Percentiles rank a stretch among this genome's conserved stretches.
Evolutionary conservation across 2,113 vertebrate genomes (phyloP).

Genomic region (Garra rufa): DNA sequence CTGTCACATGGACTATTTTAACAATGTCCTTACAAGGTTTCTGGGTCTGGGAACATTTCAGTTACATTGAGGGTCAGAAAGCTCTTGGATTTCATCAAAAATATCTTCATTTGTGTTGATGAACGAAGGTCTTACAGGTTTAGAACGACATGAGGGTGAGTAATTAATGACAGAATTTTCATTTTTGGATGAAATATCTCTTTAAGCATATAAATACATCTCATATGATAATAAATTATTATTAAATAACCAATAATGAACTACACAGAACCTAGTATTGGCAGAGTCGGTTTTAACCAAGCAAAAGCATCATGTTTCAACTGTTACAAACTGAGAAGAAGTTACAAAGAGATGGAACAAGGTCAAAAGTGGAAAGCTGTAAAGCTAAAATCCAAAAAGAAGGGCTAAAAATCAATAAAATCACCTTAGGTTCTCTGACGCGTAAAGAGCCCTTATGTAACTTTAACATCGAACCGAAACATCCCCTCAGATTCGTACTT

Average conservation of each 20-base stretch:
- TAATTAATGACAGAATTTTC: no score
- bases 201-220: neutral
- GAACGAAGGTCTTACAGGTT: no score
- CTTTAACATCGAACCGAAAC: constrained; percentile 20
- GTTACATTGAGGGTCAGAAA: no score
- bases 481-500: neutral
- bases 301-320: neutral
- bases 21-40: no score
- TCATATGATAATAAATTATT: neutral
- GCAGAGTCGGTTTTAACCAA: neutral
- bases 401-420: neutral
- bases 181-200: no score
- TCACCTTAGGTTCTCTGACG: neutral
- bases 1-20: no score
- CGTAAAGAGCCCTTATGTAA: constrained; percentile 26
- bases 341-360: neutral
- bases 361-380: neutral
- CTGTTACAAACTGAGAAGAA: neutral
- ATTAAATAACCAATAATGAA: no score
- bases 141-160: no score
- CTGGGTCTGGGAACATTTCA: no score
- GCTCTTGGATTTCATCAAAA: no score
- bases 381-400: neutral
- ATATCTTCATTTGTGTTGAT: no score
- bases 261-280: neutral